Evolutionary conservation across 2,888 invertebrate species (phyloP).

Genomic region (Cerastoderma edule): DNA sequence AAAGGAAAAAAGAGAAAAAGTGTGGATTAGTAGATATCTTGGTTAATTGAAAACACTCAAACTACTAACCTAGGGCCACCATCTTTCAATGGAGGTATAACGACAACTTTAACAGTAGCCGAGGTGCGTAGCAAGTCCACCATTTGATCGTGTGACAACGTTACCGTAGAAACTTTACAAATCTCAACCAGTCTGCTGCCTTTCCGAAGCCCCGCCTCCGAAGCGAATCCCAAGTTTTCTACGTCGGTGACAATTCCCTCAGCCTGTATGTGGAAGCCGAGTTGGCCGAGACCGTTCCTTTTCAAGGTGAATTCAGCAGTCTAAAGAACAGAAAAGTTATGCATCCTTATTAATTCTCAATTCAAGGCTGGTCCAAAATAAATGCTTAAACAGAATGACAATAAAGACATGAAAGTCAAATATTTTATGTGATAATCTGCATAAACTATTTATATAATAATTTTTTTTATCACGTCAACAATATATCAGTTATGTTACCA

Average conservation of each 20-base stretch:
- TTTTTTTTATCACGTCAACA: too few species aligned
- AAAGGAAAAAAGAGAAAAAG: too few species aligned
- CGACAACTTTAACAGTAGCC: slow-evolving; percentile 92
- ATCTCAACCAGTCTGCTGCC: slow-evolving; percentile 96
- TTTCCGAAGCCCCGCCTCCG: slow-evolving; percentile 92
- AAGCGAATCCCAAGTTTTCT: slow-evolving; percentile 87
- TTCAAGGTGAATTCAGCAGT: slow-evolving; percentile 92
- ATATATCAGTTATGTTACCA: too few species aligned
- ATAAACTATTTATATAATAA: too few species aligned
- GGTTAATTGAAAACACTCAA: too few species aligned
- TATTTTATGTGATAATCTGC: too few species aligned
- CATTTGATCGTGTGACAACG: slow-evolving; percentile 95
- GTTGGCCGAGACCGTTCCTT: slow-evolving; percentile 92
- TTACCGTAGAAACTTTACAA: slow-evolving; percentile 94
- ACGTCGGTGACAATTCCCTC: slow-evolving; percentile 97
- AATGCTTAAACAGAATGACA: too few species aligned
- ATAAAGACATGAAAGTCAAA: too few species aligned
- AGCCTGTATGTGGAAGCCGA: slow-evolving; percentile 92
- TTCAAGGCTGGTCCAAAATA: background rate
- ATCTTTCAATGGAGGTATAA: slow-evolving; percentile 90
- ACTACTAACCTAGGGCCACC: slow-evolving; percentile 86
- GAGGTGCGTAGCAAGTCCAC: slow-evolving; percentile 96
- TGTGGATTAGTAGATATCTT: too few species aligned
- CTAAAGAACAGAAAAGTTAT: slow-evolving; percentile 72
- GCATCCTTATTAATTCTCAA: background rate